phyloP scores from a whole-genome alignment of 2,888 invertebrate genomes.

The Syritta pipiens region DNA sequence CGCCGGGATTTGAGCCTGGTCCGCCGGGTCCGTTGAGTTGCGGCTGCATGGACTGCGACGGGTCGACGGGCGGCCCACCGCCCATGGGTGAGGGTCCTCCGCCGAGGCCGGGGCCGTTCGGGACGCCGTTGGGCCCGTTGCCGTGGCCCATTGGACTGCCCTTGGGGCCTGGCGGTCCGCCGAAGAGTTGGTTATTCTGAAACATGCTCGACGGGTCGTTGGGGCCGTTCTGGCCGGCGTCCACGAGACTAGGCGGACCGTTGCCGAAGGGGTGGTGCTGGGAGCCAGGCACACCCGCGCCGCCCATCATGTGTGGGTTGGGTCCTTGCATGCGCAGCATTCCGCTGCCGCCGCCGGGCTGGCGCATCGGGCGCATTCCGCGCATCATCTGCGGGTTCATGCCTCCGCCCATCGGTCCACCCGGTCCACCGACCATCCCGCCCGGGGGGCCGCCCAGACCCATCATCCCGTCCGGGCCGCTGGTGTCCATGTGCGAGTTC shows the following conservation, averaged over 20 bases:
- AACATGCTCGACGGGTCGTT: constrained; percentile 70
- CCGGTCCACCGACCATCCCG: constrained; percentile 74
- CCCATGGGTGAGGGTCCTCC: constrained; percentile 60
- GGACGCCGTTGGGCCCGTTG: constrained; percentile 73
- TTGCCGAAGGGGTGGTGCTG: constrained; percentile 74
- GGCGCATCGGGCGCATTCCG: constrained; percentile 82
- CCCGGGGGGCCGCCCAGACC: constrained; percentile 64
- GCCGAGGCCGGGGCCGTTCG: constrained; percentile 72
- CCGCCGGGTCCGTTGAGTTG: constrained; percentile 62
- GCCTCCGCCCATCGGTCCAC: constrained; percentile 74
- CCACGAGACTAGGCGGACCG: constrained; percentile 71
- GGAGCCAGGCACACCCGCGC: constrained; percentile 70
- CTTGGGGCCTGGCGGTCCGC: constrained; percentile 58
- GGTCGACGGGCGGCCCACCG: constrained; percentile 65
- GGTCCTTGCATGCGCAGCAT: constrained; percentile 72
- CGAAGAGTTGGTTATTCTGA: constrained; percentile 71
- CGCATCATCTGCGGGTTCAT: constrained; percentile 76
- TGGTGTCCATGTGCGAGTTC: constrained; percentile 72
- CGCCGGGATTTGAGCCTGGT: constrained; percentile 36
- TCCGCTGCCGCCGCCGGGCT: constrained; percentile 76
- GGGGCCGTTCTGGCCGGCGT: constrained; percentile 69
- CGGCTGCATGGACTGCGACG: constrained; percentile 67
- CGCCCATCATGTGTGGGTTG: constrained; percentile 69
- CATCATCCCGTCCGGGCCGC: constrained; percentile 73
- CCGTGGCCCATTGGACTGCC: constrained; percentile 68